These are phyloP conservation scores for Pseudochirops corinnae DNA, from an alignment of 2,797 vertebrate species.

Conservation along the genomic window DNA sequence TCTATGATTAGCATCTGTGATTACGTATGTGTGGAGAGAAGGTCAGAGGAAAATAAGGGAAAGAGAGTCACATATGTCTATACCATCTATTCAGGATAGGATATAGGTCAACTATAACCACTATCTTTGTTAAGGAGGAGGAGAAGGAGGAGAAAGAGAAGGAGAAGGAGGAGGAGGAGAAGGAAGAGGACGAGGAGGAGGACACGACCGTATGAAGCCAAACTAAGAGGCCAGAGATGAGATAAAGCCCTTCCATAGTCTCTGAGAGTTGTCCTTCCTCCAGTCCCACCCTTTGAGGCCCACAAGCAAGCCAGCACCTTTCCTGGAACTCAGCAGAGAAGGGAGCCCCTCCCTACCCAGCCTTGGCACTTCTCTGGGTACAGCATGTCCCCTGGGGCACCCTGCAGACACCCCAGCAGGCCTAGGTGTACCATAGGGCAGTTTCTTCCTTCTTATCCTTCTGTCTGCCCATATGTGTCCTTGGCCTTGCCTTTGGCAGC, in stretches of 20 bases:
- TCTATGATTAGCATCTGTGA: not conserved
- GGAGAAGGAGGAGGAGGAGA: too few relatives aligned
- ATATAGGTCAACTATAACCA: not conserved
- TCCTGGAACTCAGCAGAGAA: constrained; percentile 72
- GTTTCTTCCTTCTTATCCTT: not conserved
- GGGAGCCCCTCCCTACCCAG: constrained; percentile 73
- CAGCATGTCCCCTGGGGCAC: constrained; percentile 72
- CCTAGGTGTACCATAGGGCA: constrained; percentile 15
- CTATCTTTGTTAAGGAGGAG: not conserved
- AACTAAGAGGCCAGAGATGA: constrained; percentile 39
- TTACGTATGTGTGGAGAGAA: not conserved
- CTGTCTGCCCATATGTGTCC: not conserved
- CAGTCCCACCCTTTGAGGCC: constrained; percentile 64
- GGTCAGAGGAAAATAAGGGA: not conserved
- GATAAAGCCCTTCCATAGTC: constrained; percentile 57
- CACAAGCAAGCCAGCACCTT: constrained; percentile 74
- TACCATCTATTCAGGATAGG: not conserved
- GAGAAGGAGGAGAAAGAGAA: too few relatives aligned
- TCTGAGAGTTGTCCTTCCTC: constrained; percentile 52
- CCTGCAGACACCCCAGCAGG: constrained; percentile 71
- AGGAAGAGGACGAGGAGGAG: not conserved
- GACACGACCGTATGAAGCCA: not conserved
- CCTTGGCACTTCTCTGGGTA: constrained; percentile 73
- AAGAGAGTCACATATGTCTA: not conserved
- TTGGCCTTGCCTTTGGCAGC: not conserved